A percentile compares a stretch with the other conserved stretches of the same genome.
phyloP scores from a whole-genome alignment of 2,888 invertebrate genomes.

The Colostygia pectinataria region DNA sequence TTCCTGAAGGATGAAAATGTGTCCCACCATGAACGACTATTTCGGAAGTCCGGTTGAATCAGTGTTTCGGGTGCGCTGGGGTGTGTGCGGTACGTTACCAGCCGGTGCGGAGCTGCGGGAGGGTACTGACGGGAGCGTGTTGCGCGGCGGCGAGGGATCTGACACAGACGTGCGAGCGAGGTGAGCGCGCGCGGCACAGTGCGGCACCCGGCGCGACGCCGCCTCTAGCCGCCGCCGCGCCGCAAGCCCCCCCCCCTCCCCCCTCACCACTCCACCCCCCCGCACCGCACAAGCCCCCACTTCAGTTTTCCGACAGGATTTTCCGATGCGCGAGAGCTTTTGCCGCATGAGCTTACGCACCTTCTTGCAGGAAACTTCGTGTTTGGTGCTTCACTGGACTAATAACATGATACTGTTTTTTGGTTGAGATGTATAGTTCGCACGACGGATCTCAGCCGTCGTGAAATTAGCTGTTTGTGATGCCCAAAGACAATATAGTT shows the following conservation, averaged over 20 bases:
- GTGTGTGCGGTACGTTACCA: constrained; percentile 63
- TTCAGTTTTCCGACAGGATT: constrained; percentile 19
- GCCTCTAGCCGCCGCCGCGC: constrained; percentile 30
- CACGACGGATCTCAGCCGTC: no score
- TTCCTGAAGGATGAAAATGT: background rate
- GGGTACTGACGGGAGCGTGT: constrained; percentile 48
- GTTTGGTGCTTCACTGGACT: no score
- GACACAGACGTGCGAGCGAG: constrained; percentile 64
- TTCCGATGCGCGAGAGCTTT: constrained; percentile 25
- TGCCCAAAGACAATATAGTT: no score
- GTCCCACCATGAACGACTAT: background rate
- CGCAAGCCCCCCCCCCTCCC: constrained; percentile 38
- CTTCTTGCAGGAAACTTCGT: no score
- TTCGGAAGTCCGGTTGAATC: background rate
- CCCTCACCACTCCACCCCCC: constrained; percentile 28
- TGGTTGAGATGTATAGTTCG: no score
- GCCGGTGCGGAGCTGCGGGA: constrained; percentile 25
- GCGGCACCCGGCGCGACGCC: constrained; percentile 35
- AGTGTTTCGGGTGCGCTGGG: constrained; percentile 20
- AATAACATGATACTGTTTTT: no score
- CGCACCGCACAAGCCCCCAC: constrained; percentile 29
- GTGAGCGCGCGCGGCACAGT: constrained; percentile 65
- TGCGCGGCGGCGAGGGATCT: constrained; percentile 48
- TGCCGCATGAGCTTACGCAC: constrained; percentile 8
- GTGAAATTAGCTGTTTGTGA: no score